Conservation (phyloP, 92 coral and sea anemone genomes). For the Micromussa lordhowensis region DNA sequence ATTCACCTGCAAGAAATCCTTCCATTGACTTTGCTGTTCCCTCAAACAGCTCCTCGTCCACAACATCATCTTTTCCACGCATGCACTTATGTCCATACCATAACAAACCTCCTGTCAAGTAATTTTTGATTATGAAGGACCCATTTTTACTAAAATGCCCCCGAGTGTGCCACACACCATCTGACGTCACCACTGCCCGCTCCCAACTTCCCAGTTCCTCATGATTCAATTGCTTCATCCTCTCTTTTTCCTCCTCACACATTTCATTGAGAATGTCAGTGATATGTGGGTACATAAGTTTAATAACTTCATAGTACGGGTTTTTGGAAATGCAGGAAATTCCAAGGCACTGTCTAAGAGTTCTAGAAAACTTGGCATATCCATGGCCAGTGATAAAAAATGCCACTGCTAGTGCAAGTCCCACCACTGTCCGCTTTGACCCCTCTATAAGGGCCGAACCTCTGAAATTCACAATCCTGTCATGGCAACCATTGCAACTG, state of each 20-base stretch:
- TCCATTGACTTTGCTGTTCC: slow-evolving; percentile 78
- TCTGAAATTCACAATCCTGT: slow-evolving; percentile 27
- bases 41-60: slow-evolving; percentile 60
- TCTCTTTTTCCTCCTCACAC: slow-evolving; percentile 6
- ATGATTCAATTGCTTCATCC: neutral
- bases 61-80: slow-evolving; percentile 55
- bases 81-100: slow-evolving; percentile 77
- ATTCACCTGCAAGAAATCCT: slow-evolving; percentile 53
- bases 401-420: slow-evolving; percentile 68
- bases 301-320: slow-evolving; percentile 31
- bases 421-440: slow-evolving; percentile 60
- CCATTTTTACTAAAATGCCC: too few species aligned
- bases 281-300: slow-evolving; percentile 27
- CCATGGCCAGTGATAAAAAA: slow-evolving; percentile 59
- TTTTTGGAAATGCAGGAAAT: slow-evolving; percentile 5
- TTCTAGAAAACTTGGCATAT: slow-evolving; percentile 50
- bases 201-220: slow-evolving; percentile 39
- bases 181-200: slow-evolving; percentile 60
- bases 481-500: slow-evolving; percentile 41
- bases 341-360: slow-evolving; percentile 50
- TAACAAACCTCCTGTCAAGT: slow-evolving; percentile 56
- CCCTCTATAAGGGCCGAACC: slow-evolving; percentile 60
- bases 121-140: slow-evolving; percentile 58
- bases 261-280: too few species aligned
- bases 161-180: slow-evolving; percentile 66